Base-by-base conservation (phyloP, 2,113 vertebrate genomes). In the Platysternon megacephalum region DNA sequence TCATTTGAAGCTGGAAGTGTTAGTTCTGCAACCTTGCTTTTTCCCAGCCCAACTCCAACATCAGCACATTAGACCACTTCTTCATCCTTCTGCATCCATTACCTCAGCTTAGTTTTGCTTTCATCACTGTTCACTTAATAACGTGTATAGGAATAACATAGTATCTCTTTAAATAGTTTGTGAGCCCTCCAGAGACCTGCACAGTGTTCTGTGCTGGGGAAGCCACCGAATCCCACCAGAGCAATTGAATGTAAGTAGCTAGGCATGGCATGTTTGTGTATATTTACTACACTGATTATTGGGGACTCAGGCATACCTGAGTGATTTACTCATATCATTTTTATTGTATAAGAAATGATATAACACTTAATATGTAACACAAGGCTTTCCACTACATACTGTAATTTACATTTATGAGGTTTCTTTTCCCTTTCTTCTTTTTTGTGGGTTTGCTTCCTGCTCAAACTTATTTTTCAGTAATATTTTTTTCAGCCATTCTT, bases 1-100 rank as follows among this genome's bases (percentile, higher is more conserved):
- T 39, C 49, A 61, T 24, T 35, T 17, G 1, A 4, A 42, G 19
- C 48, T 52, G 29, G 0, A 55, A 44, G 9, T 0, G 0, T 2
- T 55, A 29, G 79, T 44, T 52, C 46, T 55, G 61, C 39, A 8
- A 56, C 65, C 52, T 4, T 0, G 2, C 10, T 32, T 51, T 53
- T 56, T 32, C 76, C 78, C 35, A 26, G 74, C 7, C 11, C n/a
- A 7, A 8, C 51, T 13, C 3, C 32, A 8, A 11, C 72, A 76
- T 26, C 72, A 74, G 68, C 11, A 74, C 22, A 42, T 42, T 21
- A 74, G 39, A 19, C 39, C 32, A 65, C 29, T 65, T 65, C 22
- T 74, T 74, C 39, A 74, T 74, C 22, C 16, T 5, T 10, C n/a
- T 42, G 19, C 39, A 42, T 74, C 22, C 39, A 24, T 68, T 68